Evolutionary conservation across 2,797 vertebrate genomes (phyloP).

Genomic region (Helarctos malayanus): DNA sequence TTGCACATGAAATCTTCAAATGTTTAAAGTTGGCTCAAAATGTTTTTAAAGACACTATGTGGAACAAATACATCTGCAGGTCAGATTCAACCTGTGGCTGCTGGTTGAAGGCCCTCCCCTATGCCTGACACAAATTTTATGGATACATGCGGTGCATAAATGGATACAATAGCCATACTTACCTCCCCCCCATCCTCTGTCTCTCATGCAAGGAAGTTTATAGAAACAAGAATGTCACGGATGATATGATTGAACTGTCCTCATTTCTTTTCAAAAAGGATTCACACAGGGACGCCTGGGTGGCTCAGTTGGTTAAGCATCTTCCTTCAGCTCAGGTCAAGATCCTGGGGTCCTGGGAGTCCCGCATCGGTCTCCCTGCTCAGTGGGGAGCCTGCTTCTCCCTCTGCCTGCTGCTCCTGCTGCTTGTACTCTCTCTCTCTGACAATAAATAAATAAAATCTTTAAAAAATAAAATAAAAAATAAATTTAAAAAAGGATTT

Average conservation of each 20-base stretch:
- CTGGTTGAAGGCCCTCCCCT: neutral
- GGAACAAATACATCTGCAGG: neutral
- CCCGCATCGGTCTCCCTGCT: no score
- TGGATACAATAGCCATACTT: neutral
- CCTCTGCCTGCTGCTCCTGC: no score
- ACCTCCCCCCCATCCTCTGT: neutral
- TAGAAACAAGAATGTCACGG: neutral
- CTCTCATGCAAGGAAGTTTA: conserved; percentile 19
- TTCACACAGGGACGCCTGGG: neutral
- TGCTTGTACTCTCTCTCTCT: no score
- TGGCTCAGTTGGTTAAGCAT: no score
- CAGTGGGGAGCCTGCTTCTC: no score
- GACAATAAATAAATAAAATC: no score
- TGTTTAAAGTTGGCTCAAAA: neutral
- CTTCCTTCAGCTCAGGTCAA: no score
- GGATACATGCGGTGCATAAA: neutral
- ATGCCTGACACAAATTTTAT: neutral
- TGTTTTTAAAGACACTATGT: neutral
- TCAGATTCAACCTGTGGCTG: neutral
- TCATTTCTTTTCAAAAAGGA: conserved; percentile 19
- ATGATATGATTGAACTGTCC: neutral
- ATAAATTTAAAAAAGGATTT: neutral
- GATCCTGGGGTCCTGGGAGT: no score
- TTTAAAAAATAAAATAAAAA: no score
- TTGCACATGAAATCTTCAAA: neutral